A percentile compares a stretch with the other conserved stretches of the same genome.
Evolutionary conservation across 2,113 vertebrate genomes (phyloP).

Genomic region (Myotis davidii): DNA sequence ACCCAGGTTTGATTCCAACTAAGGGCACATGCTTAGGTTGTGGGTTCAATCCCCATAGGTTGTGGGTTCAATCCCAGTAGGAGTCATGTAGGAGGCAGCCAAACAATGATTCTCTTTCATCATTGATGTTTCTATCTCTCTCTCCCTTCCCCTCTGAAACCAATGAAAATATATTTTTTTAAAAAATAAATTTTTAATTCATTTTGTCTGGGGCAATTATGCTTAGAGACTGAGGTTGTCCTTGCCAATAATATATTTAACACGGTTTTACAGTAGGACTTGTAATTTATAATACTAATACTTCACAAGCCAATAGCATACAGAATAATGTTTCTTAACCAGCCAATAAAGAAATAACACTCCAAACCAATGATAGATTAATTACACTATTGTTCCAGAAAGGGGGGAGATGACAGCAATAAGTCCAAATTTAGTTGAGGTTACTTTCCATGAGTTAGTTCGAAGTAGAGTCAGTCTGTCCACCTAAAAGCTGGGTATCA

Average conservation of each 20-base stretch:
- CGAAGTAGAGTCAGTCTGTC: no score
- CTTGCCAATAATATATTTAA: not conserved
- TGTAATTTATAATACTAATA: not conserved
- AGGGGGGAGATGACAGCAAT: not conserved
- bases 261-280: not conserved
- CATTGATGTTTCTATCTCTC: no score
- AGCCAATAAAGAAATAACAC: not conserved
- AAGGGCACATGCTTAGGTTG: no score
- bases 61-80: no score
- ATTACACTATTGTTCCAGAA: not conserved
- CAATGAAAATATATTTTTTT: no score
- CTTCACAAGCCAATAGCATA: not conserved
- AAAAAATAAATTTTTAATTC: not conserved
- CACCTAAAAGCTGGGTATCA: not conserved
- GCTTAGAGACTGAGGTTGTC: not conserved
- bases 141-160: no score
- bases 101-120: no score
- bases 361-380: not conserved
- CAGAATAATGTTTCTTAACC: not conserved
- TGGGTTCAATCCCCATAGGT: no score
- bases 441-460: not conserved
- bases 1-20: no score
- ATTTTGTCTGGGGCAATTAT: not conserved
- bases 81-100: no score
- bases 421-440: not conserved